Evolutionary conservation across 2,797 vertebrate species (phyloP).

Genomic region (Gila robusta): DNA sequence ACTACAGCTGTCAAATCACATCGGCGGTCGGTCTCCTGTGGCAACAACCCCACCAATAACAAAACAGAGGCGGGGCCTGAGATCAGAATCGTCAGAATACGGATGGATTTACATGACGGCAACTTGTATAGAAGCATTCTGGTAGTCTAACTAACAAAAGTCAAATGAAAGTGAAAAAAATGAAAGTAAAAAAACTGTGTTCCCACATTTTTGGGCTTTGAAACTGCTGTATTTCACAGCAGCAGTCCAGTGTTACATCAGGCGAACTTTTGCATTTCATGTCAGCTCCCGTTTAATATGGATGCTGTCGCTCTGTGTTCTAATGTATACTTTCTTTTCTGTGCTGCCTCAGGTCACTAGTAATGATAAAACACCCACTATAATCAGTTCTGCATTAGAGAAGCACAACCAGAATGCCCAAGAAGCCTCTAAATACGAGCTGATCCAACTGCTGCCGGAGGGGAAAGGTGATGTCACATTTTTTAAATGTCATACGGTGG

Average conservation of each 20-base stretch:
- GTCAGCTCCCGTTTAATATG: constrained; percentile 14
- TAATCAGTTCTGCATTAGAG: constrained; percentile 88
- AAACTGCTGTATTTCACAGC: constrained; percentile 22
- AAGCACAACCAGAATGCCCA: constrained; percentile 88
- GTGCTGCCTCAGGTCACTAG: constrained; percentile 84
- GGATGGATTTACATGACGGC: constrained; percentile 88
- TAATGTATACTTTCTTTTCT: constrained; percentile 24
- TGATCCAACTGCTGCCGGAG: constrained; percentile 89
- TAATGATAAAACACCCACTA: constrained; percentile 90
- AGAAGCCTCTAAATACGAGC: constrained; percentile 82
- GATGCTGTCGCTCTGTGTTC: constrained; percentile 26
- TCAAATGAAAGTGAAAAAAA: not conserved
- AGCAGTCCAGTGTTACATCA: constrained; percentile 12
- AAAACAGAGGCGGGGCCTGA: constrained; percentile 79
- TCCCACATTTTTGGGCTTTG: not conserved
- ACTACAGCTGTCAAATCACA: constrained; percentile 80
- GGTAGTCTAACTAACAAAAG: constrained; percentile 72
- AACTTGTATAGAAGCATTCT: constrained; percentile 92
- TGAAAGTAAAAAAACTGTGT: not conserved
- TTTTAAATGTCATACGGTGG: not conserved
- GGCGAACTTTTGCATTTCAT: not conserved
- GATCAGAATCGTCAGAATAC: constrained; percentile 87
- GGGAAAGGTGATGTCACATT: constrained; percentile 82
- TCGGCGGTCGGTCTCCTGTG: constrained; percentile 84
- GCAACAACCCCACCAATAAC: constrained; percentile 73